phyloP scores from a whole-genome alignment of 2,113 vertebrate species.

The Myanophis thanlyinensis region DNA sequence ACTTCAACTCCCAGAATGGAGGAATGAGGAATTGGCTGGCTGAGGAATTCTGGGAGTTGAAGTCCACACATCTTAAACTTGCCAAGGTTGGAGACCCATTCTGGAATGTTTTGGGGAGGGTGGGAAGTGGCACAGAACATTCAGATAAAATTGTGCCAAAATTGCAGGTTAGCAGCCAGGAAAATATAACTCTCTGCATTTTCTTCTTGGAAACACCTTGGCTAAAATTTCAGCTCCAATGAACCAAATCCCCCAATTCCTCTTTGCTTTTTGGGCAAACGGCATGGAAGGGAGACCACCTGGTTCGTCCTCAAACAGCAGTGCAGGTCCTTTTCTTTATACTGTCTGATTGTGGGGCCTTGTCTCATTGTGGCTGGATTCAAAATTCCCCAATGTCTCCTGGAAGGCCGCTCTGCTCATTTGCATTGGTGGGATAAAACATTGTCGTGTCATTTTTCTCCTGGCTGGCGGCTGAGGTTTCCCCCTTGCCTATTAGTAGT shows the following conservation, averaged over 20 bases:
- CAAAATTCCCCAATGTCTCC: neutral
- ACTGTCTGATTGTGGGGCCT: neutral
- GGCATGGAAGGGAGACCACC: neutral
- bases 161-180: neutral
- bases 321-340: neutral
- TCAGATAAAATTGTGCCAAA: neutral
- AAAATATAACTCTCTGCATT: neutral
- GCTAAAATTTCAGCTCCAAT: neutral
- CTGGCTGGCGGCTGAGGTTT: neutral
- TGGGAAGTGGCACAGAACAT: neutral
- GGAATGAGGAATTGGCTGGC: too few relatives aligned
- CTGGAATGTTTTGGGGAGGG: neutral
- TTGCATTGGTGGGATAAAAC: neutral
- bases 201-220: neutral
- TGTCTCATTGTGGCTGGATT: neutral
- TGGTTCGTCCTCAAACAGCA: neutral
- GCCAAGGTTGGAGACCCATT: too few relatives aligned
- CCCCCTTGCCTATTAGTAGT: neutral
- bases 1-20: too few relatives aligned
- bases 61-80: too few relatives aligned
- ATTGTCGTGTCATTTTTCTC: neutral
- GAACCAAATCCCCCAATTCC: neutral
- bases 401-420: neutral
- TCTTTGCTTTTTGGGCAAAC: neutral
- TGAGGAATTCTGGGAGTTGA: too few relatives aligned